Conservation (phyloP, 1,140 invertebrate genomes). For the Lutraria rhynchaena region DNA sequence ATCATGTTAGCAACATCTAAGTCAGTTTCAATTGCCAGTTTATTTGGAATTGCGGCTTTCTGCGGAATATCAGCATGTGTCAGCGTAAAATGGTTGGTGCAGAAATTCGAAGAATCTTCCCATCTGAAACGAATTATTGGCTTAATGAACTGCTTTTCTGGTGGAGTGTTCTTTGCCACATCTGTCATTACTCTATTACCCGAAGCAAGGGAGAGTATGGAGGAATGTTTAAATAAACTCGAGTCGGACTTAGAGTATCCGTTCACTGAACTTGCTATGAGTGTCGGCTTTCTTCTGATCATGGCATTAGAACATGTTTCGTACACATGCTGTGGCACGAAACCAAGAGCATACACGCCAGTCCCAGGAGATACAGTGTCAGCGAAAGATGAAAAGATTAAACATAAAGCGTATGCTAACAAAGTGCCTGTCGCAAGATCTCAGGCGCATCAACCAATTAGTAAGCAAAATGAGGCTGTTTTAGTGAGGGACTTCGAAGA, state of each 20-base stretch:
- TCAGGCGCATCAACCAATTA: background rate
- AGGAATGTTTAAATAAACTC: constrained; percentile 3
- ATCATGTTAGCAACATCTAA: constrained; percentile 19
- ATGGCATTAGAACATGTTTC: constrained; percentile 84
- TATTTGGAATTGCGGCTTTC: constrained; percentile 40
- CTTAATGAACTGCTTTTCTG: constrained; percentile 82
- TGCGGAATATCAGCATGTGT: constrained; percentile 34
- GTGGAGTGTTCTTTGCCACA: constrained; percentile 85
- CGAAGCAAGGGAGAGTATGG: constrained; percentile 81
- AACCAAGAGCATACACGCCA: background rate
- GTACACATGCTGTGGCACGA: constrained; percentile 65
- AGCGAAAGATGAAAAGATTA: background rate
- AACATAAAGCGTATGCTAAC: background rate
- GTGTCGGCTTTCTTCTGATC: constrained; percentile 84
- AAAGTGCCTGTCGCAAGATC: too few relatives aligned
- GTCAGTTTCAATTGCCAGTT: constrained; percentile 14
- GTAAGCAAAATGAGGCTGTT: background rate
- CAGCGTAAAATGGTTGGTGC: constrained; percentile 11
- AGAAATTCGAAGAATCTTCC: background rate
- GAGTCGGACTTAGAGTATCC: constrained; percentile 58
- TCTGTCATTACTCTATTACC: constrained; percentile 84
- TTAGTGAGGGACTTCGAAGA: background rate
- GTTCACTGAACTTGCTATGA: constrained; percentile 75
- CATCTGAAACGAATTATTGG: constrained; percentile 5
- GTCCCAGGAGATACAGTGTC: background rate